Conservation (phyloP, 2,888 invertebrate genomes). For the Plemyria rubiginata region DNA sequence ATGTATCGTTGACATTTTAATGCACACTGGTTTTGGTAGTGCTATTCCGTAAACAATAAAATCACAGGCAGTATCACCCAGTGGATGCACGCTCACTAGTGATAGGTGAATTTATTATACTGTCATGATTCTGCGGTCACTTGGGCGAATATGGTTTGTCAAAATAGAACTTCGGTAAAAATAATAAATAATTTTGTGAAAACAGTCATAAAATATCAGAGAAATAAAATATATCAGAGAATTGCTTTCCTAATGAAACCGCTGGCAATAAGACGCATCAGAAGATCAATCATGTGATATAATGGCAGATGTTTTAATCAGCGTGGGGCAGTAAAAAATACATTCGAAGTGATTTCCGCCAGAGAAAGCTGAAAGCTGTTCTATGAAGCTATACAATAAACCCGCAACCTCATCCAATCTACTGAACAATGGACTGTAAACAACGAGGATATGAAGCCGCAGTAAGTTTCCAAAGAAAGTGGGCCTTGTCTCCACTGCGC, state of each 20-base stretch:
- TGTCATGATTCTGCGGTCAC: too few relatives aligned
- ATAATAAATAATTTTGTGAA: neutral
- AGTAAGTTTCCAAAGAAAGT: slow-evolving; percentile 32
- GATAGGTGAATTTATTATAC: too few relatives aligned
- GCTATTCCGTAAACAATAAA: too few relatives aligned
- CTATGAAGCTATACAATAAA: slow-evolving; percentile 19
- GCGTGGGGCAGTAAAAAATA: slow-evolving; percentile 6
- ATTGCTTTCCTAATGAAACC: neutral
- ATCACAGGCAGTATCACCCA: too few relatives aligned
- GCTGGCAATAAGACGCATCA: neutral
- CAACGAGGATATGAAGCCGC: slow-evolving; percentile 34
- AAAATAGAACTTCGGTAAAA: too few relatives aligned
- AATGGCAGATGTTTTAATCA: neutral
- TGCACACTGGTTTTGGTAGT: too few relatives aligned
- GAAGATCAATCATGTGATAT: neutral
- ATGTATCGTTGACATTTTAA: neutral
- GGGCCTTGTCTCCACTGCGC: slow-evolving; percentile 4
- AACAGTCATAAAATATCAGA: neutral
- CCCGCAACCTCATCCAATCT: slow-evolving; percentile 30
- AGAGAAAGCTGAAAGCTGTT: slow-evolving; percentile 18
- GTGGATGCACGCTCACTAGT: too few relatives aligned
- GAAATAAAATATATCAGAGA: neutral
- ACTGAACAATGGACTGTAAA: slow-evolving; percentile 39
- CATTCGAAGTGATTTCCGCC: neutral
- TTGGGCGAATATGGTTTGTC: too few relatives aligned